Conservation (phyloP, 2,888 invertebrate species). For the Venusia cambrica region DNA sequence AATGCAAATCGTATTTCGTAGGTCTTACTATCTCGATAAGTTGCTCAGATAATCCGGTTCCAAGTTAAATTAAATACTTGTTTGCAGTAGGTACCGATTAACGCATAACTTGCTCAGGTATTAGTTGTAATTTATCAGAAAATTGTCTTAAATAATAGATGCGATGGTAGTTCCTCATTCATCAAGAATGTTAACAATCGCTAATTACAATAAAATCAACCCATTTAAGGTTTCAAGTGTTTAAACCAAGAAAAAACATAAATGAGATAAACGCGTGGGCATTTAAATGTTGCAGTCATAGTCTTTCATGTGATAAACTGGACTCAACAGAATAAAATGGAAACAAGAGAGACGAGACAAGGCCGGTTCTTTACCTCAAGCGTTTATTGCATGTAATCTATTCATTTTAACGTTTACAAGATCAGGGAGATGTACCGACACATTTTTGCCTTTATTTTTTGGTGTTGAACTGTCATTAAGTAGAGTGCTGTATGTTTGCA, state of each 20-base stretch:
- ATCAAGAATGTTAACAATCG: conserved; percentile 7
- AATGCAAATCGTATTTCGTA: too few relatives aligned
- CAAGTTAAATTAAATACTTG: too few relatives aligned
- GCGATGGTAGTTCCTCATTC: conserved; percentile 8
- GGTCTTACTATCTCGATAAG: too few relatives aligned
- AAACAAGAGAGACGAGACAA: conserved; percentile 30
- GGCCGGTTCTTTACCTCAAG: conserved; percentile 41
- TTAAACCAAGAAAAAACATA: conserved; percentile 6
- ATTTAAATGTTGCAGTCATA: conserved; percentile 22
- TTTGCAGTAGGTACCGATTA: too few relatives aligned
- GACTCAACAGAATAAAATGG: conserved; percentile 27
- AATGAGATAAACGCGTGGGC: conserved; percentile 12
- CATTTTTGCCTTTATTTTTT: conserved; percentile 3
- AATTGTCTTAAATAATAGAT: too few relatives aligned
- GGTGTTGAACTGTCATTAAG: conserved; percentile 1
- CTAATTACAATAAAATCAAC: not conserved
- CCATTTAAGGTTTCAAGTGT: not conserved
- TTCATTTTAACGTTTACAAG: conserved; percentile 19
- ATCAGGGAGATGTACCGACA: not conserved
- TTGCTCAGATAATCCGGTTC: too few relatives aligned
- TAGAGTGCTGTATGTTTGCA: not conserved
- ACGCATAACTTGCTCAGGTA: too few relatives aligned
- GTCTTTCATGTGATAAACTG: conserved; percentile 28
- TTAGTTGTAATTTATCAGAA: not conserved
- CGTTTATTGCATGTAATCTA: conserved; percentile 37